phyloP scores from a whole-genome alignment of 2,113 vertebrate species.

The Zosterops lateralis region DNA sequence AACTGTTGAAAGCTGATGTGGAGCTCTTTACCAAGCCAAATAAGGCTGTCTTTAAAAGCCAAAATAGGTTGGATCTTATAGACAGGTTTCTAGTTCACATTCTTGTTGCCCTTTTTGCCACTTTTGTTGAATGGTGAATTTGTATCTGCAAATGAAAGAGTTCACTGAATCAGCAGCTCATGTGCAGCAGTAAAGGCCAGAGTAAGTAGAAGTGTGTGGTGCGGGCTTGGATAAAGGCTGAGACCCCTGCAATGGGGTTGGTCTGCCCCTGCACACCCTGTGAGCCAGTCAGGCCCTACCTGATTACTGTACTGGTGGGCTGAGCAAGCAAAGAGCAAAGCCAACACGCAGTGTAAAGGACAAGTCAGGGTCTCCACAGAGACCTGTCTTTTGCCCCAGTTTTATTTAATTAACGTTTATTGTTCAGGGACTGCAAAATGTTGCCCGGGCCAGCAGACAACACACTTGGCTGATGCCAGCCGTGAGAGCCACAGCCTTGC shows the following conservation, averaged over 20 bases:
- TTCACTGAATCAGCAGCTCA: neutral
- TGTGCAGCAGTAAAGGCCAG: neutral
- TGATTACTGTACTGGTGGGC: neutral
- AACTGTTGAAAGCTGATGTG: neutral
- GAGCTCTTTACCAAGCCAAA: neutral
- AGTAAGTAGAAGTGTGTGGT: neutral
- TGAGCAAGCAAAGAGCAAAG: neutral
- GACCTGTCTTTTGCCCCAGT: neutral
- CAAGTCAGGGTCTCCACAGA: neutral
- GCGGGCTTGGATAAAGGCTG: neutral
- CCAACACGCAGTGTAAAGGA: neutral
- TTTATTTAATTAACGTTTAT: neutral
- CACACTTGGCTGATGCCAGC: neutral
- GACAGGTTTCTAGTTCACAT: neutral
- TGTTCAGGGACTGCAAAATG: neutral
- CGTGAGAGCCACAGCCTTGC: neutral
- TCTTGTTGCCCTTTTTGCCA: neutral
- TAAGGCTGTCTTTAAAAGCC: neutral
- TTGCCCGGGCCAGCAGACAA: neutral
- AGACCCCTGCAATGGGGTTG: accelerated
- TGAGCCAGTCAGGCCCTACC: neutral
- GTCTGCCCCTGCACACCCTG: neutral
- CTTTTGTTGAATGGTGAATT: neutral
- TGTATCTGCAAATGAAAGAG: neutral
- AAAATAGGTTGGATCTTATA: neutral